These are phyloP conservation scores for Craniophora ligustri DNA, from an alignment of 2,888 invertebrate species.

Conservation along the genomic window DNA sequence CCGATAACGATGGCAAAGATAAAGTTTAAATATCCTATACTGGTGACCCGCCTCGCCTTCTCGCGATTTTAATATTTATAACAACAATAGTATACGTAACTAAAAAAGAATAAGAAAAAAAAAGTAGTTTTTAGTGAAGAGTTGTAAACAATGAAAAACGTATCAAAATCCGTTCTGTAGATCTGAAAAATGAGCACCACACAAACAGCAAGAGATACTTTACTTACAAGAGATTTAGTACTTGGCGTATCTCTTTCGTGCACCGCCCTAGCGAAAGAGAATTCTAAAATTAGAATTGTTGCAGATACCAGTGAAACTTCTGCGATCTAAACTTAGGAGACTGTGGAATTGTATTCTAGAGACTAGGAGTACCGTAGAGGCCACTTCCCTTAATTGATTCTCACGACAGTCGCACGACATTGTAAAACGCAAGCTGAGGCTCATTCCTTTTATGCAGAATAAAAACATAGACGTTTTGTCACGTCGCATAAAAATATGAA, in stretches of 20 bases:
- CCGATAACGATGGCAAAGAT: constrained; percentile 51
- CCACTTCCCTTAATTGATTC: constrained; percentile 49
- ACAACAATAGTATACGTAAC: too few relatives aligned
- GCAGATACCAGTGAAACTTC: constrained; percentile 26
- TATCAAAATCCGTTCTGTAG: too few relatives aligned
- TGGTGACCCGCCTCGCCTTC: too few relatives aligned
- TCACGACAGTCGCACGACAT: constrained; percentile 42
- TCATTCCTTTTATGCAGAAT: constrained; percentile 32
- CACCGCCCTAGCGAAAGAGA: not conserved
- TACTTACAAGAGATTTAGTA: too few relatives aligned
- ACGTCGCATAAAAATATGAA: constrained; percentile 24
- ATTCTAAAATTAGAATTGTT: constrained; percentile 5
- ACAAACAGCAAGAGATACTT: too few relatives aligned
- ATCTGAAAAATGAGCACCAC: too few relatives aligned
- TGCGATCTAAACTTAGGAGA: constrained; percentile 38
- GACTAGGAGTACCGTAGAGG: constrained; percentile 25
- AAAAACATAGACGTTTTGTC: constrained; percentile 37
- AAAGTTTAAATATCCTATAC: constrained; percentile 38
- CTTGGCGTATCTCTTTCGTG: constrained; percentile 1
- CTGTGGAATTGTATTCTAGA: constrained; percentile 39
- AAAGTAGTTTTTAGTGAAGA: too few relatives aligned
- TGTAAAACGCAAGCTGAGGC: constrained; percentile 41
- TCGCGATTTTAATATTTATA: too few relatives aligned
- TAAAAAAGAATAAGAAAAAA: too few relatives aligned
- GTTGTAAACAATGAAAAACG: too few relatives aligned